phyloP scores from a whole-genome alignment of 2,113 vertebrate genomes.

The Malurus cyaneus region DNA sequence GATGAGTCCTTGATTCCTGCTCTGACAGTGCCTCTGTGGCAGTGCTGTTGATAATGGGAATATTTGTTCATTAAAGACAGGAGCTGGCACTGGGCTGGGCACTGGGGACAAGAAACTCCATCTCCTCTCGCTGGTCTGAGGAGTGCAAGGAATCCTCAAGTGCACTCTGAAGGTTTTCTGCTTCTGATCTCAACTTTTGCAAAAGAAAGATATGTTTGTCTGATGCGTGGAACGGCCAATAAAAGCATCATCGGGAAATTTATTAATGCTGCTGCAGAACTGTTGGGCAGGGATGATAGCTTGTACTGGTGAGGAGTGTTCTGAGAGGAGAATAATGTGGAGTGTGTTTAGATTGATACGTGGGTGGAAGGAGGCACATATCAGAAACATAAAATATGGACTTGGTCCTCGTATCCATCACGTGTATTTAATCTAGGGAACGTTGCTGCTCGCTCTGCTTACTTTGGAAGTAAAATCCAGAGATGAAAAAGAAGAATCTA shows the following conservation, averaged over 20 bases:
- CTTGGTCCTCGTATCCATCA: slow-evolving; percentile 69
- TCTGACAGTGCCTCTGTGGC: background rate
- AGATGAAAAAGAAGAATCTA: slow-evolving; percentile 63
- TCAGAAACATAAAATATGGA: slow-evolving; percentile 63
- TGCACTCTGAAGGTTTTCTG: slow-evolving; percentile 10
- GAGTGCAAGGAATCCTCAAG: background rate
- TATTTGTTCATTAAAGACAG: background rate
- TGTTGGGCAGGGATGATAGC: slow-evolving; percentile 41
- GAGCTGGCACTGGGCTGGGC: background rate
- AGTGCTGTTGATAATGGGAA: background rate
- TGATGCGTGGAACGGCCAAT: slow-evolving; percentile 60
- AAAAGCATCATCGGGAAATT: slow-evolving; percentile 69
- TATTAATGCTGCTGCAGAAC: slow-evolving; percentile 60
- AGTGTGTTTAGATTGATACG: slow-evolving; percentile 65
- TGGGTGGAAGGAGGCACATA: slow-evolving; percentile 14
- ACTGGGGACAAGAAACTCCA: background rate
- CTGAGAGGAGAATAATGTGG: slow-evolving; percentile 57
- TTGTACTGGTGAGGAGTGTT: slow-evolving; percentile 32
- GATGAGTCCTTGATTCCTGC: background rate
- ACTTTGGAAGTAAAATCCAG: slow-evolving; percentile 69
- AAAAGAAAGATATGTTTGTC: slow-evolving; percentile 37
- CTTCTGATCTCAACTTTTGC: slow-evolving; percentile 26
- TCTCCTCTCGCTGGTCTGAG: background rate
- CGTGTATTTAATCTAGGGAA: slow-evolving; percentile 66
- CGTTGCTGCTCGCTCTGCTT: slow-evolving; percentile 37